These are phyloP conservation scores for Acipenser ruthenus DNA, from an alignment of 2,797 vertebrate species.

Conservation along the genomic window DNA sequence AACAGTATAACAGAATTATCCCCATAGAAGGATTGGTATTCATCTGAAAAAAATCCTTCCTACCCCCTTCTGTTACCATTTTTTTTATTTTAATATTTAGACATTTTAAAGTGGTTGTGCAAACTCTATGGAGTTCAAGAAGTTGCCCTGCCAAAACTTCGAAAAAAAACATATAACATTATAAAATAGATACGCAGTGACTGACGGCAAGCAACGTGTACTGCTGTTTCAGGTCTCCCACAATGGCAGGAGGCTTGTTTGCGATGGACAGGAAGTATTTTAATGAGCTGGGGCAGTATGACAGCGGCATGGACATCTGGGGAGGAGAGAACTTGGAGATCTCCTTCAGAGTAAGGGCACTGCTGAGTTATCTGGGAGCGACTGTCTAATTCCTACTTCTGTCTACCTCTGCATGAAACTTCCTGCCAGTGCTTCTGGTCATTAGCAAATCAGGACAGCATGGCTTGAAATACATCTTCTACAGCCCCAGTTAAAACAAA, in stretches of 20 bases:
- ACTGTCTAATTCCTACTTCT: slow-evolving; percentile 67
- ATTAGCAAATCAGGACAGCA: background rate
- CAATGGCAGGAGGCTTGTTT: slow-evolving; percentile 93
- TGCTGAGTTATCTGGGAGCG: background rate
- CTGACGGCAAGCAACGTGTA: too few species aligned
- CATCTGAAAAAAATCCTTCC: too few species aligned
- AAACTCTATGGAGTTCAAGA: too few species aligned
- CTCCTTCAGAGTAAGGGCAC: slow-evolving; percentile 80
- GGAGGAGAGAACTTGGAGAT: slow-evolving; percentile 95
- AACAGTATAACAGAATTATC: too few species aligned
- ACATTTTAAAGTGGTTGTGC: too few species aligned
- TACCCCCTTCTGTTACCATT: too few species aligned
- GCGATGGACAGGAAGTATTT: slow-evolving; percentile 90
- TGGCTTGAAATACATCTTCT: background rate
- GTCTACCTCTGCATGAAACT: slow-evolving; percentile 31
- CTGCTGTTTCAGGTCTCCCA: slow-evolving; percentile 72
- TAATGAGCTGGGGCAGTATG: slow-evolving; percentile 83
- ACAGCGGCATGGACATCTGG: slow-evolving; percentile 96
- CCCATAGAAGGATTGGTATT: too few species aligned
- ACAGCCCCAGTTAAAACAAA: background rate
- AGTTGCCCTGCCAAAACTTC: too few species aligned
- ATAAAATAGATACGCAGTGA: too few species aligned
- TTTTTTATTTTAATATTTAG: too few species aligned
- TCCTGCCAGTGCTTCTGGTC: background rate
- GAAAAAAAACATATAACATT: too few species aligned